These are phyloP conservation scores for Neotoma lepida DNA, from an alignment of 2,113 vertebrate genomes.

Conservation along the genomic window DNA sequence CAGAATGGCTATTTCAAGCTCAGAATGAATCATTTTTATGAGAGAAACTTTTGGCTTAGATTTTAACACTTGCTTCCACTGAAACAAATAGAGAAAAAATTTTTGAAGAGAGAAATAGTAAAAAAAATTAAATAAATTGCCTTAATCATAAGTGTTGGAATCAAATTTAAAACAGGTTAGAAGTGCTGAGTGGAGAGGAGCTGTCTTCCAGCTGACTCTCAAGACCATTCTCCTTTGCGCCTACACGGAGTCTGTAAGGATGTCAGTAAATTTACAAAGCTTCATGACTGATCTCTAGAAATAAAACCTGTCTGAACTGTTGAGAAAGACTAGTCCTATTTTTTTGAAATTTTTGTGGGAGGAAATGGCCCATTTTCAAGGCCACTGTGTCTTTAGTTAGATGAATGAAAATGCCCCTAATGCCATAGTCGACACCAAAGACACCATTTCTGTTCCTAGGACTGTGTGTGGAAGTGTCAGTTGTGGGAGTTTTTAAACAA, in stretches of 20 bases:
- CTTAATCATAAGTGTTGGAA: constrained; percentile 32
- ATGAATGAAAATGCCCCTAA: not conserved
- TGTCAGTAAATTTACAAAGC: constrained; percentile 63
- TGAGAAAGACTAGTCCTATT: not conserved
- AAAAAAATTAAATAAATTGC: constrained; percentile 44
- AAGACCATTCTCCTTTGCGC: constrained; percentile 63
- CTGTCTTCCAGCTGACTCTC: constrained; percentile 42
- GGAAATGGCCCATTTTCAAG: constrained; percentile 40
- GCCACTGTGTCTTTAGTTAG: not conserved
- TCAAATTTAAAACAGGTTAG: constrained; percentile 65
- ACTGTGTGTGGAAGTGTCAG: not conserved
- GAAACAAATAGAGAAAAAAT: not conserved
- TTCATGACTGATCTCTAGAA: constrained; percentile 77
- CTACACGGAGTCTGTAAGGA: constrained; percentile 71
- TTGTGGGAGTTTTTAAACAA: not conserved
- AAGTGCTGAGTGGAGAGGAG: constrained; percentile 58
- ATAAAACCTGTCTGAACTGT: constrained; percentile 61
- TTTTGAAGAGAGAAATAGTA: constrained; percentile 61
- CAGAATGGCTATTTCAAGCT: constrained; percentile 34
- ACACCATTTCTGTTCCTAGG: constrained; percentile 47
- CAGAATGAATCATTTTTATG: constrained; percentile 31
- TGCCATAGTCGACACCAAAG: constrained; percentile 33
- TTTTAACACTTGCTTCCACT: constrained; percentile 13
- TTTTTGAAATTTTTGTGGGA: constrained; percentile 24
- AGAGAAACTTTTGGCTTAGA: constrained; percentile 19